Evolutionary conservation across 64 coral and sea anemone species (phyloP), one percentile per base, ranked within the genome.

Genomic region (Trachythela sp.): DNA sequence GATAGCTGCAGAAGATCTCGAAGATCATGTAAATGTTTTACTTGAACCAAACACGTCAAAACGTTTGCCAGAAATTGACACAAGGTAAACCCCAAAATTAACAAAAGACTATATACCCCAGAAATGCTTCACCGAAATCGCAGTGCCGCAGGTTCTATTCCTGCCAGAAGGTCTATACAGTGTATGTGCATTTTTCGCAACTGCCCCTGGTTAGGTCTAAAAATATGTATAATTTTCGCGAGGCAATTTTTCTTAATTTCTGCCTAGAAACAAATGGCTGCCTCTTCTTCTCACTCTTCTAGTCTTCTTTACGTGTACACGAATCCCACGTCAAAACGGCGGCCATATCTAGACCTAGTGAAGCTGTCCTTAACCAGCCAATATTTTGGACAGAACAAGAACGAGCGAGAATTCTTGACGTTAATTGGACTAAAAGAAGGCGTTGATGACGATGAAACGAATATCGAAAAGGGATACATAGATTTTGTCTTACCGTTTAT

Each of bases 241-340:
- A 38, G 34, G 18, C 34, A 34, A 22, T 32, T 20, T n/a, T 70
- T 10, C n/a, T n/a, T n/a, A n/a, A n/a, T 85, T 67, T n/a, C 39
- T 9, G 20, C 85, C 14, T 51, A 95, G 94, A 24, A 94, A 93
- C 36, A 90, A 91, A 37, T 97, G 95, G 95, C 84, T 87, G 86
- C 92, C 95, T 42, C 86, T 97, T 27, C 86, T 97, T 6, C 39
- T 97, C 24, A 60, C 95, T n/a, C n/a, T n/a, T n/a, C n/a, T n/a
- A n/a, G n/a, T 9, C 85, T 97, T 15, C 94, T 97, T 90, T 94
- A 97, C 43, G 95, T 94, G 42, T 94, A 94, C 86, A 92, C 93
- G 30, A 92, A 94, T 85, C 86, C 93, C 36, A 29, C 40, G 37
- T 97, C 95, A 86, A 86, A 86, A 54, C 94, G 95, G 95, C 92